phyloP scores from a whole-genome alignment of 2,113 vertebrate genomes.

The Cacatua alba region DNA sequence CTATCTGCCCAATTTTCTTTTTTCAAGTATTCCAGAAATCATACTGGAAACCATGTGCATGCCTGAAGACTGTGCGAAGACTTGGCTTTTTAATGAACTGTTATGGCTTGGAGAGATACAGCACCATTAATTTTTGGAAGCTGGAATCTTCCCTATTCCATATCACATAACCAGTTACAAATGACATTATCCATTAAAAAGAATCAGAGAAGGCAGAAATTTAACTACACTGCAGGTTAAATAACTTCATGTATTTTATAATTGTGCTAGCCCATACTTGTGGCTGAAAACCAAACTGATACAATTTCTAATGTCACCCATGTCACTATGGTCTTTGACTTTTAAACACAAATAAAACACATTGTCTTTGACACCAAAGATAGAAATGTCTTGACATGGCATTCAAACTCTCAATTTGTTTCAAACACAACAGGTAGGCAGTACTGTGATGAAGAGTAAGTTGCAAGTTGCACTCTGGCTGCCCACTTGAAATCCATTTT shows the following conservation, averaged over 20 bases:
- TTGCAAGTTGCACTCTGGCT: not conserved
- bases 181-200: not conserved
- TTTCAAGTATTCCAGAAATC: not conserved
- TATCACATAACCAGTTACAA: not conserved
- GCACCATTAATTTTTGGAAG: not conserved
- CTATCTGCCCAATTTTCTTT: not conserved
- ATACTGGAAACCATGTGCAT: not conserved
- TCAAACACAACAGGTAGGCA: not conserved
- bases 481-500: not conserved
- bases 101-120: not conserved
- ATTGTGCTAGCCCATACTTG: not conserved
- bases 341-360: not conserved
- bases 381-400: not conserved
- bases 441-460: not conserved
- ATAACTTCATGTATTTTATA: not conserved
- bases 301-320: not conserved
- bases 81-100: not conserved
- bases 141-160: not conserved
- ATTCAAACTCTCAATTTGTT: not conserved
- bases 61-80: not conserved
- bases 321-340: not conserved
- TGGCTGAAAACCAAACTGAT: not conserved
- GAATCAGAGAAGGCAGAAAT: not conserved
- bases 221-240: not conserved
- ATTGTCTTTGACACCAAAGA: not conserved